A percentile compares a stretch with the other conserved stretches of the same genome.
Evolutionary conservation across 2,888 invertebrate genomes (phyloP).

Genomic region (Tineola bisselliella): DNA sequence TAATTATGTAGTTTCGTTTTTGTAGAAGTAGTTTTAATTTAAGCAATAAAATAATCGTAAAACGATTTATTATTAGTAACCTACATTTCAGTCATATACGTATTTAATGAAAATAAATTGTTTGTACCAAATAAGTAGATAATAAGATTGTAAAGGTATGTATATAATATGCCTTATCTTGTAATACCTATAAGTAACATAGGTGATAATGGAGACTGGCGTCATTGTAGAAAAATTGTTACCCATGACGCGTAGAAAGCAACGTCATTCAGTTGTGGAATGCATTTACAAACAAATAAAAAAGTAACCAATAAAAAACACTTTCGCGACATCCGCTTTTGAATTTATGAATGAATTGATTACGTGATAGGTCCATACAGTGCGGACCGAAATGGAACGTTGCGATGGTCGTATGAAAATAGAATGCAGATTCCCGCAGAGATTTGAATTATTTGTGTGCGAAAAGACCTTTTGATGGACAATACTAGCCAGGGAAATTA

Average conservation of each 20-base stretch:
- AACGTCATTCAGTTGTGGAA: conserved; percentile 10
- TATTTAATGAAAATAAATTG: background rate
- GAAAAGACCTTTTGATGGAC: background rate
- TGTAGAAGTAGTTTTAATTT: no score
- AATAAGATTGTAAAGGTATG: background rate
- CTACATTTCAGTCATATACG: background rate
- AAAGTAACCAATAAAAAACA: conserved; percentile 18
- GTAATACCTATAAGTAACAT: background rate
- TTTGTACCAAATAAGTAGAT: conserved; percentile 10
- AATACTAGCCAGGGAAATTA: conserved; percentile 6
- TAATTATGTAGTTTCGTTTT: no score
- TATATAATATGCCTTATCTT: conserved; percentile 4
- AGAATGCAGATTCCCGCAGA: conserved; percentile 42
- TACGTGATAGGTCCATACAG: conserved; percentile 18
- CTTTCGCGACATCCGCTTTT: conserved; percentile 17
- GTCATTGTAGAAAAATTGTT: conserved; percentile 7
- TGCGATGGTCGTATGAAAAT: conserved; percentile 57
- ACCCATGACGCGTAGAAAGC: conserved; percentile 9
- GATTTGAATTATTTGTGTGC: conserved; percentile 19
- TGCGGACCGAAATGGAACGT: conserved; percentile 33
- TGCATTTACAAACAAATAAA: conserved; percentile 17
- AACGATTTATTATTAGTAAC: no score
- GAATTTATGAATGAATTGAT: conserved; percentile 30
- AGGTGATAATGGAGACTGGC: conserved; percentile 2
- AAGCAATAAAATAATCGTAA: no score